Evolutionary conservation across 2,113 vertebrate genomes (phyloP), one percentile per base, ranked within the genome.

Genomic region (Tretioscincus oriximinensis): DNA sequence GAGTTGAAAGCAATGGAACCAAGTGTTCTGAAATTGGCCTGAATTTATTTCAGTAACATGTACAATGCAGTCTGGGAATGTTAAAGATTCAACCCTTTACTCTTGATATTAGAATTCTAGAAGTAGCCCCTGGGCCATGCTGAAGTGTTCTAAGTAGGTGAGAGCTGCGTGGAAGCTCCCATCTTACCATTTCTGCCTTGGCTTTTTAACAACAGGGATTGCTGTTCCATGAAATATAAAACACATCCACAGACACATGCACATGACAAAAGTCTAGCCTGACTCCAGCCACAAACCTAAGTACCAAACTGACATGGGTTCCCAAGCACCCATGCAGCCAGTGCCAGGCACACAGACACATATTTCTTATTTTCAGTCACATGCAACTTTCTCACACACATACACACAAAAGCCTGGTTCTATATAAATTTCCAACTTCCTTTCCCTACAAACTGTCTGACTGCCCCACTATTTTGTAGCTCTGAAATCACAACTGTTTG

Each of bases 131-230:
- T 2, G 11, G 61, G 78, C 60, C 28, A 8, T 7, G 49, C 35
- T 31, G 70, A 82, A 82, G 73, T 82, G 73, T 73, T 82, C 70
- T 29, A 26, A 35, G n/a, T 11, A 24, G 18, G 58, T 18, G 54
- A 7, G 14, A 64, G 3, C 20, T 54, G 10, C 22, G 20, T 3
- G 2, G 66, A 26, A 31, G 60, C 21, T 31, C 20, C 4, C 54
- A 18, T 31, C 24, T 49, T 47, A 14, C 35, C 70, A 45, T 28
- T 7, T 11, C 6, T 77, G 76, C n/a, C 21, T 49, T 26, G 26
- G 65, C 1, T 8, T 35, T 7, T n/a, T 10, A 10, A 21, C 21
- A 58, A 28, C 12, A n/a, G 66, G 65, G 49, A 26, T 14, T 58
- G 77, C 80, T 51, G 80, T 41, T 58, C 65, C 10, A 22, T 47